phyloP scores from a whole-genome alignment of 2,797 vertebrate genomes.

The Amphiprion clarkii region DNA sequence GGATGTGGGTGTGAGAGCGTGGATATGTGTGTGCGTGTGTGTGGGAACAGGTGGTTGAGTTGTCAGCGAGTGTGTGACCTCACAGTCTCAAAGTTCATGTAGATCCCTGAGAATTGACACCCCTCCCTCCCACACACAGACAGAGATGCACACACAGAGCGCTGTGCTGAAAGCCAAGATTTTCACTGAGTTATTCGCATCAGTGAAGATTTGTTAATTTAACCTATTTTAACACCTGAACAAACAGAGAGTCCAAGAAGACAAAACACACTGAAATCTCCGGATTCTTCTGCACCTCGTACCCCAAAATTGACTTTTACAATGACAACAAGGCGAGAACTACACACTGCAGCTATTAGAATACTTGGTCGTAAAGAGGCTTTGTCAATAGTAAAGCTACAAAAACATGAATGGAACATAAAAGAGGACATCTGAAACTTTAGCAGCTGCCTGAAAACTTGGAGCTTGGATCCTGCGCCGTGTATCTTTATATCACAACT shows the following conservation, averaged over 20 bases:
- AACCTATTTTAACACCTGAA: slow-evolving; percentile 29
- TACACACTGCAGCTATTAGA: background rate
- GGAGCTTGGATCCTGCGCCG: background rate
- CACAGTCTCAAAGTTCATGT: slow-evolving; percentile 72
- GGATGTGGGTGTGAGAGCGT: slow-evolving; percentile 52
- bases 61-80: slow-evolving; percentile 74
- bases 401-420: background rate
- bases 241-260: slow-evolving; percentile 13
- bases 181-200: slow-evolving; percentile 6
- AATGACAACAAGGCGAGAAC: background rate
- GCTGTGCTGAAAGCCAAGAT: slow-evolving; percentile 21
- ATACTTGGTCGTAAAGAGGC: background rate
- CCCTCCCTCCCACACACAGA: slow-evolving; percentile 12
- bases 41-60: slow-evolving; percentile 75
- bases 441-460: slow-evolving; percentile 1
- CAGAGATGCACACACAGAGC: slow-evolving; percentile 23
- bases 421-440: background rate
- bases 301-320: background rate
- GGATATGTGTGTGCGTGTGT: slow-evolving; percentile 35
- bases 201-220: background rate
- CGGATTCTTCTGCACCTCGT: background rate
- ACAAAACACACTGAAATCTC: slow-evolving; percentile 6
- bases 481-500: background rate
- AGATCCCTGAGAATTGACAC: slow-evolving; percentile 60
- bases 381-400: slow-evolving; percentile 1